A percentile compares a stretch with the other conserved stretches of the same genome.
phyloP scores from a whole-genome alignment of 2,797 vertebrate genomes.

The Melanotaenia trifasciata region DNA sequence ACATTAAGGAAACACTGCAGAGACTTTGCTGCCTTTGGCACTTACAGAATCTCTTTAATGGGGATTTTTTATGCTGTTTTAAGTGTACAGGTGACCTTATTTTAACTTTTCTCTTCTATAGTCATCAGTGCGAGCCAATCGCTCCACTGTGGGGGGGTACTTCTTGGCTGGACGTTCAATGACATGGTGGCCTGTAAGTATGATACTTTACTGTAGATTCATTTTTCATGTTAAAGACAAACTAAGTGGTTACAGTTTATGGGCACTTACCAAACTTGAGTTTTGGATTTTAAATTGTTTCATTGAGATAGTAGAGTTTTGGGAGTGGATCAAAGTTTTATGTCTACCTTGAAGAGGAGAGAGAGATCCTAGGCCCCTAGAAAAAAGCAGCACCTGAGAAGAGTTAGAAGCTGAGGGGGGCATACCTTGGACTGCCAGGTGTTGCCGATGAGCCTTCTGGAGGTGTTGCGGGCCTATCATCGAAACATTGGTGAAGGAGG shows the following conservation, averaged over 20 bases:
- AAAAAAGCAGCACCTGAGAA: no score
- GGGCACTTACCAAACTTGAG: not conserved
- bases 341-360: no score
- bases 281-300: not conserved
- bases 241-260: not conserved
- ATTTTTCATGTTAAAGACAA: not conserved
- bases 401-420: no score
- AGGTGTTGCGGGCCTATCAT: no score
- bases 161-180: constrained; percentile 94
- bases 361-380: no score
- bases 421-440: no score
- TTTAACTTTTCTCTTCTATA: constrained; percentile 56
- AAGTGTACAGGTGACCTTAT: not conserved
- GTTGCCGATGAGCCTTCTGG: no score
- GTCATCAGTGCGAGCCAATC: constrained; percentile 89
- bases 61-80: not conserved
- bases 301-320: not conserved
- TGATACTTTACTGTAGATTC: not conserved
- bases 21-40: no score
- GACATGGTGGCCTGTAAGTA: constrained; percentile 96
- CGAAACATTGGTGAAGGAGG: no score
- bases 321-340: no score
- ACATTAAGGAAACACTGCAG: no score
- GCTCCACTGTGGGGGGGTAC: constrained; percentile 90
- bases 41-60: no score